Conservation (phyloP, 2,113 vertebrate genomes). For the Barbus barbus region DNA sequence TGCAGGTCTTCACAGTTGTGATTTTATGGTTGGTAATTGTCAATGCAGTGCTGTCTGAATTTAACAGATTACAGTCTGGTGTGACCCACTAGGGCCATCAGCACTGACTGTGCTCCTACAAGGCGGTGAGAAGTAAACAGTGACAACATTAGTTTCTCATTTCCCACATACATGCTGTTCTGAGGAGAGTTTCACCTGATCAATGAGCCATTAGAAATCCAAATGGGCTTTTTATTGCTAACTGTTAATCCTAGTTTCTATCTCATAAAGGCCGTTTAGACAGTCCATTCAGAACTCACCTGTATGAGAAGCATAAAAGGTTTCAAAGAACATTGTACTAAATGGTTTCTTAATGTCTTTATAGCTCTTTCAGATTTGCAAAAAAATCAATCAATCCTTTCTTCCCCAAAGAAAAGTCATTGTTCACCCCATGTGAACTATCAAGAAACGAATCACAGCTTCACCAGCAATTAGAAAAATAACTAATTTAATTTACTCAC, state of each 20-base stretch:
- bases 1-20: not conserved
- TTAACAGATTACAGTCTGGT: slow-evolving; percentile 4
- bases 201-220: slow-evolving; percentile 60
- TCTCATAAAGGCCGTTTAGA: slow-evolving; percentile 56
- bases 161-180: slow-evolving; percentile 45
- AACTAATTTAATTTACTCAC: not conserved
- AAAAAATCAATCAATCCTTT: not conserved
- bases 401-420: not conserved
- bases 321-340: no score
- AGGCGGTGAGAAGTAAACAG: slow-evolving; percentile 15
- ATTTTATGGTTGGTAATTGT: slow-evolving; percentile 7
- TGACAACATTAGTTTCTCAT: slow-evolving; percentile 40
- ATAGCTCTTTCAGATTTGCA: not conserved
- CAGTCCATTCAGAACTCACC: not conserved
- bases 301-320: not conserved
- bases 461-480: not conserved
- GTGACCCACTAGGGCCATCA: not conserved
- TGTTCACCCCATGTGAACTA: not conserved
- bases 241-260: no score
- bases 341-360: not conserved
- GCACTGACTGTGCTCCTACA: not conserved
- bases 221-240: slow-evolving; percentile 61
- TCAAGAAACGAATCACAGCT: not conserved
- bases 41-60: slow-evolving; percentile 22
- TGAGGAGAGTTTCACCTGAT: slow-evolving; percentile 55